These are phyloP conservation scores for Craseonycteris thonglongyai DNA, from an alignment of 2,113 vertebrate species.

Conservation along the genomic window DNA sequence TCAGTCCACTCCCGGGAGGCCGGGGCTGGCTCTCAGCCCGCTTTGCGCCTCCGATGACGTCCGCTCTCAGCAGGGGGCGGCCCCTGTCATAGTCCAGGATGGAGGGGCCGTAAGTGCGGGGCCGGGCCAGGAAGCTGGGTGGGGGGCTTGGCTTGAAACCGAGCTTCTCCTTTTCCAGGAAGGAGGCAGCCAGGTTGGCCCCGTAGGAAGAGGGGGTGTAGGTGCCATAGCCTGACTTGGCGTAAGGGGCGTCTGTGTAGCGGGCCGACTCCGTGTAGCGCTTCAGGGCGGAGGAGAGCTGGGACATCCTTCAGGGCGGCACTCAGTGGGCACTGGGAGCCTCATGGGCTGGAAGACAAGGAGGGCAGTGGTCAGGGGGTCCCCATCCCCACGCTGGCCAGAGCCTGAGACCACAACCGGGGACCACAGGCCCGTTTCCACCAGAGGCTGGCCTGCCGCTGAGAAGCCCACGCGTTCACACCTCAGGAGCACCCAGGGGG, in stretches of 20 bases:
- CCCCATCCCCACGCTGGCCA: neutral
- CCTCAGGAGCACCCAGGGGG: neutral
- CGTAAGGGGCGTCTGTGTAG: slow-evolving; percentile 80
- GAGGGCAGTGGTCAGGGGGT: slow-evolving; percentile 30
- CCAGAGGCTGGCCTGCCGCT: neutral
- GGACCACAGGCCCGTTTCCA: neutral
- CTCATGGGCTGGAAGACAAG: slow-evolving; percentile 88
- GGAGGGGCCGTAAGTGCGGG: slow-evolving; percentile 76
- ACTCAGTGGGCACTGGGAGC: slow-evolving; percentile 77
- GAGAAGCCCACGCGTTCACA: neutral
- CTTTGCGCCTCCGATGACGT: slow-evolving; percentile 79
- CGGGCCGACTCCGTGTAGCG: slow-evolving; percentile 83
- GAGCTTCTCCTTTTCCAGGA: slow-evolving; percentile 85
- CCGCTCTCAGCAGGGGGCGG: slow-evolving; percentile 82
- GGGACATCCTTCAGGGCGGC: slow-evolving; percentile 90
- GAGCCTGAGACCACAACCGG: neutral
- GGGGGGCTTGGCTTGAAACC: slow-evolving; percentile 80
- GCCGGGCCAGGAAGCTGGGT: slow-evolving; percentile 83
- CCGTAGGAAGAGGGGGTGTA: slow-evolving; percentile 85
- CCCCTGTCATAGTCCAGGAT: slow-evolving; percentile 80
- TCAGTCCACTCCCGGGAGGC: slow-evolving; percentile 79
- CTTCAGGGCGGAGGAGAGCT: slow-evolving; percentile 94
- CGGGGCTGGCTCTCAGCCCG: slow-evolving; percentile 87
- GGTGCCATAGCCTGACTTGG: slow-evolving; percentile 88
- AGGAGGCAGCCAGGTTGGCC: slow-evolving; percentile 82